Conservation (phyloP, 2,113 vertebrate genomes). For the Cnemophilus loriae region DNA sequence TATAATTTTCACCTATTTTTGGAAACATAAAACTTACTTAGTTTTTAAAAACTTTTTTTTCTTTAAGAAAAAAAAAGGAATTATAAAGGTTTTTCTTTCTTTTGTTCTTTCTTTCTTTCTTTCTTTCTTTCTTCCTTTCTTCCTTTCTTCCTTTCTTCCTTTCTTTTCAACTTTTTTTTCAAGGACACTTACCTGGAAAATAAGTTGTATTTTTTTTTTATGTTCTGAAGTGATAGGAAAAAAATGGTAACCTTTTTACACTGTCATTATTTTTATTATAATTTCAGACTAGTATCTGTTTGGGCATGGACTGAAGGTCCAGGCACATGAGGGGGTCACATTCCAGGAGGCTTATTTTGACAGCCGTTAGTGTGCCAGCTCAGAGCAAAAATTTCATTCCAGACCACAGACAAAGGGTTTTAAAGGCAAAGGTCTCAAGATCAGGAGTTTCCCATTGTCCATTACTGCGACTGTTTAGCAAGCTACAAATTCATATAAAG, state of each 20-base stretch:
- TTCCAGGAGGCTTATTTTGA: neutral
- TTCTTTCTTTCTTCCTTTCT: too few species aligned
- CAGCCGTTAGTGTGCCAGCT: neutral
- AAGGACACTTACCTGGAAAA: neutral
- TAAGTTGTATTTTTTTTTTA: neutral
- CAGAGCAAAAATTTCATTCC: neutral
- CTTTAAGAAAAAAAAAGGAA: fast-evolving
- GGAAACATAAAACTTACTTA: neutral
- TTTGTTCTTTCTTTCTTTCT: neutral
- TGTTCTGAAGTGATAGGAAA: neutral
- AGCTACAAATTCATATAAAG: neutral
- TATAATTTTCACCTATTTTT: neutral
- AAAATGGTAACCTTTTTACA: neutral
- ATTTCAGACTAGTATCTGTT: neutral
- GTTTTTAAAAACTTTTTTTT: neutral
- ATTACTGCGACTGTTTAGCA: neutral
- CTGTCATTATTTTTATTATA: neutral
- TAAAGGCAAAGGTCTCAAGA: neutral
- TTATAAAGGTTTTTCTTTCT: neutral
- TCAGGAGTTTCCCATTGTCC: neutral
- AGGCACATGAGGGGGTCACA: fast-evolving
- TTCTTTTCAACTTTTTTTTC: neutral
- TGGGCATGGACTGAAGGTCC: fast-evolving
- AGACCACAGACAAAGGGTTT: neutral
- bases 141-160: too few species aligned